Conservation (phyloP, 2,113 vertebrate genomes). For the Australoheros scitulus region DNA sequence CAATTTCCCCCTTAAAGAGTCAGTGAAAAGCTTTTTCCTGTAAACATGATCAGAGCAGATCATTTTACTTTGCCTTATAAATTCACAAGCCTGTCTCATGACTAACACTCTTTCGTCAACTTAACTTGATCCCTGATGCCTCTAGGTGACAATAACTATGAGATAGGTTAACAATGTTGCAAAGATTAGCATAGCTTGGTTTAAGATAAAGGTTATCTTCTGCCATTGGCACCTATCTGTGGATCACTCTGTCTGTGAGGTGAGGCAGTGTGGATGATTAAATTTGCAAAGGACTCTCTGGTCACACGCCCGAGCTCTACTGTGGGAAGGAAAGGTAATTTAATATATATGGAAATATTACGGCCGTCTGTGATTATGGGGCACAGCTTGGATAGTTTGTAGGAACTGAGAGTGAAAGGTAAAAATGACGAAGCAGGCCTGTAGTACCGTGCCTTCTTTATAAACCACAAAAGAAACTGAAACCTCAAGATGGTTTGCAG, state of each 20-base stretch:
- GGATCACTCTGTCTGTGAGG: slow-evolving; percentile 26
- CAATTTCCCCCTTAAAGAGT: neutral
- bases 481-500: neutral
- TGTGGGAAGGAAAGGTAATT: slow-evolving; percentile 66
- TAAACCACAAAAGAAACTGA: neutral
- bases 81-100: slow-evolving; percentile 13
- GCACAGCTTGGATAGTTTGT: slow-evolving; percentile 31
- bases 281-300: slow-evolving; percentile 20
- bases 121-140: slow-evolving; percentile 33
- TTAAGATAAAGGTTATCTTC: slow-evolving; percentile 59
- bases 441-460: slow-evolving; percentile 19
- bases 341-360: slow-evolving; percentile 75
- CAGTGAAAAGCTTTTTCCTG: neutral
- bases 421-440: slow-evolving; percentile 1
- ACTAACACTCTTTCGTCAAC: slow-evolving; percentile 35
- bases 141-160: slow-evolving; percentile 31
- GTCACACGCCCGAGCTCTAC: slow-evolving; percentile 19
- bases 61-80: neutral
- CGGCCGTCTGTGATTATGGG: slow-evolving; percentile 33
- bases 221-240: slow-evolving; percentile 43
- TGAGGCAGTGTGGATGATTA: slow-evolving; percentile 49
- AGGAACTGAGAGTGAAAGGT: slow-evolving; percentile 19
- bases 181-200: slow-evolving; percentile 49
- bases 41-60: neutral
- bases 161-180: slow-evolving; percentile 28